These are phyloP conservation scores for Drosophila navojoa DNA, from an alignment of 1,140 invertebrate species.

Conservation along the genomic window DNA sequence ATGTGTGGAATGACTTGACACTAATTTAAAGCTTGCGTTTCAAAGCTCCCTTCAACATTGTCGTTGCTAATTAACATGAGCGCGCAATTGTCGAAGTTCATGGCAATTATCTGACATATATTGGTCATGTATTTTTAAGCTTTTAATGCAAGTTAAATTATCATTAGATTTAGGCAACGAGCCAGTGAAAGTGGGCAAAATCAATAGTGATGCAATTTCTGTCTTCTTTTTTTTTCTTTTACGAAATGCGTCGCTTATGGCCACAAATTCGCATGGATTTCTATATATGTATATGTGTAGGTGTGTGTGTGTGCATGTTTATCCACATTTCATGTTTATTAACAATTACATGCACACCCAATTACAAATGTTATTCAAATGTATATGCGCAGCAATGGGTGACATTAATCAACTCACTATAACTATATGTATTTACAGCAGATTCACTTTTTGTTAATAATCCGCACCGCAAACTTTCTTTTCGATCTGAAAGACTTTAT, in stretches of 20 bases:
- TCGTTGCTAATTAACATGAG: conserved; percentile 42
- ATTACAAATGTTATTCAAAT: neutral
- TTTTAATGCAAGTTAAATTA: conserved; percentile 25
- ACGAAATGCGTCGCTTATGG: conserved; percentile 29
- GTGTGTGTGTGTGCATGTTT: conserved; percentile 20
- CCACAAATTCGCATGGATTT: conserved; percentile 41
- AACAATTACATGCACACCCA: conserved; percentile 9
- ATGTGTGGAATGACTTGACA: conserved; percentile 39
- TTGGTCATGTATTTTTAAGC: conserved; percentile 9
- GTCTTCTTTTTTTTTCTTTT: conserved; percentile 17
- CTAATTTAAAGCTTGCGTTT: conserved; percentile 22
- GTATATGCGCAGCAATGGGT: neutral
- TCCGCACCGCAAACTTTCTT: conserved; percentile 46
- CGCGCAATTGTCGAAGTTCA: conserved; percentile 52
- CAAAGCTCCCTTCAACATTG: conserved; percentile 23
- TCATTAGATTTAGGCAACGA: conserved; percentile 27
- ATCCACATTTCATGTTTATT: conserved; percentile 38
- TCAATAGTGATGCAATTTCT: conserved; percentile 72
- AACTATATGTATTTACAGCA: conserved; percentile 38
- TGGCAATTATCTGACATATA: conserved; percentile 47
- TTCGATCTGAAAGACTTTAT: conserved; percentile 32
- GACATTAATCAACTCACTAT: conserved; percentile 34
- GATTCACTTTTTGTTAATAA: conserved; percentile 46
- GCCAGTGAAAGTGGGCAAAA: conserved; percentile 75
- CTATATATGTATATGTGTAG: conserved; percentile 7